Evolutionary conservation across 1,140 invertebrate species (phyloP).

Genomic region (Sminthurides bifidus): DNA sequence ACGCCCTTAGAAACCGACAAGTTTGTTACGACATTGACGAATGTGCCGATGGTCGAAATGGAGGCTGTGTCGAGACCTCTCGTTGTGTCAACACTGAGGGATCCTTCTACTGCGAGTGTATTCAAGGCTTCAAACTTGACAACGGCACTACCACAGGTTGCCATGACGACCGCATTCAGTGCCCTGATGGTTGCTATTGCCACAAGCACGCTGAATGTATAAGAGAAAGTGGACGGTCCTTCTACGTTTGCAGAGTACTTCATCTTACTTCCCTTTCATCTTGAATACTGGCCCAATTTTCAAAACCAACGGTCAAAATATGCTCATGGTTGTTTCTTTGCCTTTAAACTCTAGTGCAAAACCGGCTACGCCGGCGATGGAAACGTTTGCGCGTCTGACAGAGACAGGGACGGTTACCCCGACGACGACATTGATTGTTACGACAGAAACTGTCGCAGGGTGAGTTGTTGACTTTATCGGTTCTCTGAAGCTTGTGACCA

Average conservation of each 20-base stretch:
- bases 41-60: conserved; percentile 59
- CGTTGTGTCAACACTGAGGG: conserved; percentile 66
- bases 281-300: not conserved
- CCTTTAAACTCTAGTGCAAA: conserved; percentile 6
- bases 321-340: not conserved
- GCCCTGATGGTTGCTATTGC: conserved; percentile 4
- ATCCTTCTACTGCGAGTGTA: conserved; percentile 52
- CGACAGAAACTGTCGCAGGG: conserved; percentile 3
- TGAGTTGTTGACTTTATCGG: not conserved
- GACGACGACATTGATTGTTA: conserved; percentile 6
- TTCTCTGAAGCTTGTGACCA: too few relatives aligned
- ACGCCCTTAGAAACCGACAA: conserved; percentile 52
- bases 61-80: conserved; percentile 64
- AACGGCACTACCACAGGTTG: not conserved
- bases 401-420: conserved; percentile 1
- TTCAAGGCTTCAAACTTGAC: conserved; percentile 37
- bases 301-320: not conserved
- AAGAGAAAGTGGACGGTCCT: not conserved
- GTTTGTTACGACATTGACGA: conserved; percentile 80
- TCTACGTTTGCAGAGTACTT: not conserved
- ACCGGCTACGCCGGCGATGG: not conserved
- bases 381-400: not conserved
- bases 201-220: conserved; percentile 2
- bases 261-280: not conserved
- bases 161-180: conserved; percentile 1